Conservation (phyloP, 1,140 invertebrate species). For the Solenopsis fugax region DNA sequence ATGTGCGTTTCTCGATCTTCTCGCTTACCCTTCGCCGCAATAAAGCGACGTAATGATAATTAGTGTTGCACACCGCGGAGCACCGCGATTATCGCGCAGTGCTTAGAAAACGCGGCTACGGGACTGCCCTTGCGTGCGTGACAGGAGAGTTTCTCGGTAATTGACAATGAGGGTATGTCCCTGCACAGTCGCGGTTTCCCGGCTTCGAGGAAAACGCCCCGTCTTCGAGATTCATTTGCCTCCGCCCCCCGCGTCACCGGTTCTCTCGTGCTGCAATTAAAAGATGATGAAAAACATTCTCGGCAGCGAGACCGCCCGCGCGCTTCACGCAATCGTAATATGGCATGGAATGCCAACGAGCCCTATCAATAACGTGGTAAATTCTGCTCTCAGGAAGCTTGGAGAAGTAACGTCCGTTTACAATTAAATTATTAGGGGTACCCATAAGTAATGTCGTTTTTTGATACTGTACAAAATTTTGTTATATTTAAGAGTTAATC, state of each 20-base stretch:
- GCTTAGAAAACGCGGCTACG: slow-evolving; percentile 62
- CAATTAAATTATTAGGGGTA: slow-evolving; percentile 1
- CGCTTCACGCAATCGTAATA: neutral
- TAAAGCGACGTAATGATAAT: slow-evolving; percentile 71
- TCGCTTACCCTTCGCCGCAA: slow-evolving; percentile 6
- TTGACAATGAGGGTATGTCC: slow-evolving; percentile 61
- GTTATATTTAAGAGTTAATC: too few species aligned
- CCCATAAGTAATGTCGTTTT: too few species aligned
- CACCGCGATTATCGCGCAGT: slow-evolving; percentile 66
- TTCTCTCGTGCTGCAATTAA: slow-evolving; percentile 2
- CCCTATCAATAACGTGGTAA: neutral
- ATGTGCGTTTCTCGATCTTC: neutral
- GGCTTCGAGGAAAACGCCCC: slow-evolving; percentile 52
- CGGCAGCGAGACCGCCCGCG: neutral
- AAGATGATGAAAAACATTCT: slow-evolving; percentile 21
- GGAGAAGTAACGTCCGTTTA: neutral
- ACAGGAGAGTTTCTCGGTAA: slow-evolving; percentile 46
- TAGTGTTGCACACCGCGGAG: slow-evolving; percentile 47
- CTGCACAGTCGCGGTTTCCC: slow-evolving; percentile 66
- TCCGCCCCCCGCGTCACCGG: neutral
- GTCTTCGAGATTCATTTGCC: slow-evolving; percentile 45
- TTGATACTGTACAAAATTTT: too few species aligned
- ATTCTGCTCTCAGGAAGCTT: neutral
- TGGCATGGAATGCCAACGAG: neutral
- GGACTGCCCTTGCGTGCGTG: neutral